Evolutionary conservation across 2,797 vertebrate species (phyloP).

Genomic region (Echiichthys vipera): DNA sequence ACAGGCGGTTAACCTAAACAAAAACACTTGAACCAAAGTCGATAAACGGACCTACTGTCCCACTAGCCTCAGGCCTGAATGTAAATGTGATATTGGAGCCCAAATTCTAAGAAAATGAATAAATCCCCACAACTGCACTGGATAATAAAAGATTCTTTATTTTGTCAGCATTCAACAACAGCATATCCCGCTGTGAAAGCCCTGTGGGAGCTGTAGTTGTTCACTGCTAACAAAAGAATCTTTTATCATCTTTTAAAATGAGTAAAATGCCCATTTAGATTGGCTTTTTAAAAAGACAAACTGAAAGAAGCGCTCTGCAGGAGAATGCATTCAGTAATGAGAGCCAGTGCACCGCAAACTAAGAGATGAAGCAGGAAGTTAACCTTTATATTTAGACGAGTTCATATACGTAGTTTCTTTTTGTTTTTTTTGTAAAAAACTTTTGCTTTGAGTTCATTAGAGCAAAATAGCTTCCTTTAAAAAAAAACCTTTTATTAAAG

Average conservation of each 20-base stretch:
- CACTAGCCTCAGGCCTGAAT: neutral
- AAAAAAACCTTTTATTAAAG: conserved; percentile 10
- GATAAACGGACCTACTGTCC: neutral
- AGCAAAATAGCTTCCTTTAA: conserved; percentile 12
- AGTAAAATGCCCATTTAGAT: too few species aligned
- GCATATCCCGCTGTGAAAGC: neutral
- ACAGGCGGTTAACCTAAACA: neutral
- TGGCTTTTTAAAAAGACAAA: neutral
- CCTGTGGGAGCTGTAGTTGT: neutral
- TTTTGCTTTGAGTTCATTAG: conserved; percentile 8
- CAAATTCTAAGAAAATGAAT: neutral
- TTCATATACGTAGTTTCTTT: neutral
- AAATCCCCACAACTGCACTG: neutral
- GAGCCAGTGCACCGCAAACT: conserved; percentile 4
- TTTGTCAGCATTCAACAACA: neutral
- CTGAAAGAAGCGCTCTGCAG: neutral
- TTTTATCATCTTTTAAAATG: neutral
- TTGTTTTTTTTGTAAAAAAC: conserved; percentile 2
- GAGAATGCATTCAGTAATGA: neutral
- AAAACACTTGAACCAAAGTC: conserved; percentile 53
- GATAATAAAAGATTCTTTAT: neutral
- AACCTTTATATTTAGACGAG: neutral
- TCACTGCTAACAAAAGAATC: neutral
- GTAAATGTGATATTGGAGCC: neutral
- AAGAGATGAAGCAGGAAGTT: conserved; percentile 25